Conservation (phyloP, 2,888 invertebrate genomes). For the Microctonus aethiopoides region DNA sequence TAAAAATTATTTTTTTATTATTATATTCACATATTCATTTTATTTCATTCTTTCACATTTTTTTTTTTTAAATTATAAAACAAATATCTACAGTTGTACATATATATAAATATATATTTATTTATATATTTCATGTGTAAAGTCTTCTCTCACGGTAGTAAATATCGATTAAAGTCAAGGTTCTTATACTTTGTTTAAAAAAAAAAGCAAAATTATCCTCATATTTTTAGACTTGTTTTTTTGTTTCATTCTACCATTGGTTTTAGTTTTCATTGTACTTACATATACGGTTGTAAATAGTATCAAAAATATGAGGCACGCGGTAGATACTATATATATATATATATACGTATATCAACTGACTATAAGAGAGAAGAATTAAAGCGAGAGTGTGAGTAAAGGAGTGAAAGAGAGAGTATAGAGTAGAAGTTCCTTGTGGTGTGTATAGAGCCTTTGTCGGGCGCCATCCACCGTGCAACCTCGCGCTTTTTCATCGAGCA, state of each 20-base stretch:
- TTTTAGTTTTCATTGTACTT: conserved; percentile 7
- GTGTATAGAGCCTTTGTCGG: conserved; percentile 56
- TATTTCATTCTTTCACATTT: too few relatives aligned
- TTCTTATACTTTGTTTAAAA: conserved; percentile 31
- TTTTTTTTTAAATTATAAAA: too few relatives aligned
- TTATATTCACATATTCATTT: too few relatives aligned
- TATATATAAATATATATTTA: too few relatives aligned
- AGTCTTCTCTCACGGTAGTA: conserved; percentile 45
- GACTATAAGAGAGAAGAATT: background rate
- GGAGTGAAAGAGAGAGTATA: background rate
- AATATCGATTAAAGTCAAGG: conserved; percentile 56
- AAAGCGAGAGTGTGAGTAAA: background rate
- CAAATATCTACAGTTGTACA: too few relatives aligned
- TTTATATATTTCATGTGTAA: too few relatives aligned
- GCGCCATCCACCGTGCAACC: conserved; percentile 51
- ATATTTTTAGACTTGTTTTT: conserved; percentile 13
- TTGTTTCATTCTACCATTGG: conserved; percentile 30
- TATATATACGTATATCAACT: background rate
- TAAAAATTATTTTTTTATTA: too few relatives aligned
- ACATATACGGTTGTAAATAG: conserved; percentile 3
- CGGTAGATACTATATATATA: background rate
- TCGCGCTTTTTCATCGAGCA: conserved; percentile 59
- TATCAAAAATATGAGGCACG: conserved; percentile 1
- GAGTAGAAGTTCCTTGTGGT: background rate
- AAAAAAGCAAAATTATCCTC: background rate